phyloP scores from a whole-genome alignment of 2,888 invertebrate species.

The Leptopilina syphax region DNA sequence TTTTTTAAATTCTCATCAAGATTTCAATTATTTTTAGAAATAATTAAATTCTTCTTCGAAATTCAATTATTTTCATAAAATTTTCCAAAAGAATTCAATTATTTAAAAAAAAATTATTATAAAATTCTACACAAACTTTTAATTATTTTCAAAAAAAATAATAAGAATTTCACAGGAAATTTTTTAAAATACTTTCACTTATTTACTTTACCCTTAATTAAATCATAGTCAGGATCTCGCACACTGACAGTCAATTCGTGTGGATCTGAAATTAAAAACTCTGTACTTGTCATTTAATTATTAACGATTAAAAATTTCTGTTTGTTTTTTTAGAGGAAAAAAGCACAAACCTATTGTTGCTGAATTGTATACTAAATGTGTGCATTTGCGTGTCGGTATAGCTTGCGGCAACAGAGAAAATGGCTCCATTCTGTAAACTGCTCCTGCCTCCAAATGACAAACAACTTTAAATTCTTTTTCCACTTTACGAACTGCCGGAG shows the following conservation, averaged over 20 bases:
- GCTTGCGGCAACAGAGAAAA: constrained; percentile 82
- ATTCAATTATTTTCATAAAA: no score
- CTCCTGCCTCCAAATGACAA: constrained; percentile 85
- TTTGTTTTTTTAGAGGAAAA: not conserved
- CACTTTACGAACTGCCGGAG: constrained; percentile 67
- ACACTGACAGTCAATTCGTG: constrained; percentile 81
- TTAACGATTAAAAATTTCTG: not conserved
- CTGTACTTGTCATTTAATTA: not conserved
- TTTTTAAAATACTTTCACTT: not conserved
- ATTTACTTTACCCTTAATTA: constrained; percentile 81
- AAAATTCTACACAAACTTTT: no score
- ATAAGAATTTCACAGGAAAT: no score
- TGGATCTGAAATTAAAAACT: constrained; percentile 77
- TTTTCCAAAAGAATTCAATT: no score
- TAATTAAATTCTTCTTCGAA: no score
- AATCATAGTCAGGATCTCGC: constrained; percentile 84
- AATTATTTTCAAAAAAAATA: no score
- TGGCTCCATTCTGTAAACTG: constrained; percentile 83
- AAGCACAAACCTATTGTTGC: constrained; percentile 79
- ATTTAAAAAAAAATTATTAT: no score
- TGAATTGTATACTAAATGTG: constrained; percentile 86
- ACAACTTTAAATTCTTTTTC: constrained; percentile 76
- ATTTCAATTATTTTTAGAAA: no score
- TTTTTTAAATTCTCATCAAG: no score
- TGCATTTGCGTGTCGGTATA: constrained; percentile 83